Evolutionary conservation across 2,888 invertebrate genomes (phyloP).

Genomic region (Endotricha flammealis): DNA sequence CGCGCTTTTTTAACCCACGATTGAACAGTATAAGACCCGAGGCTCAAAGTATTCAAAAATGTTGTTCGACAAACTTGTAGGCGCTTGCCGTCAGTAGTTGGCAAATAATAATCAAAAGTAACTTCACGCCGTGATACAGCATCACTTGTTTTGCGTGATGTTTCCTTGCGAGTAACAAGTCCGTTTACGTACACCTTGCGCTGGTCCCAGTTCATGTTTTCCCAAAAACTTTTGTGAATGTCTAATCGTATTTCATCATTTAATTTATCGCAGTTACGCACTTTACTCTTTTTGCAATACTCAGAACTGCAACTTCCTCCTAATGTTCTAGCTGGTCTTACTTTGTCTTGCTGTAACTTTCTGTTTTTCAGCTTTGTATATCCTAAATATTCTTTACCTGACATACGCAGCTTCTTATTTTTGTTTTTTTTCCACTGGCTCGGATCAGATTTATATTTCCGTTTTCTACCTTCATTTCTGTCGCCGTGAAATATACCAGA

Average conservation of each 20-base stretch:
- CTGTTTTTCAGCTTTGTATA: conserved; percentile 13
- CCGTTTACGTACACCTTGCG: conserved; percentile 19
- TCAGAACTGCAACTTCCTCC: conserved; percentile 17
- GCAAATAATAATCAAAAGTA: conserved; percentile 18
- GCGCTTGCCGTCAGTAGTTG: conserved; percentile 9
- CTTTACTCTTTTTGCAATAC: conserved; percentile 20
- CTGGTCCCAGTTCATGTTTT: conserved; percentile 23
- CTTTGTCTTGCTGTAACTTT: conserved; percentile 13
- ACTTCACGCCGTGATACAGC: conserved; percentile 17
- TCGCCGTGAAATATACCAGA: conserved; percentile 8
- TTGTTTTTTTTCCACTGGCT: conserved; percentile 18
- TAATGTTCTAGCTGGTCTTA: conserved; percentile 11
- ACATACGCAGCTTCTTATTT: conserved; percentile 16
- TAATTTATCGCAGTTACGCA: conserved; percentile 18
- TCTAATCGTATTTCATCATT: conserved; percentile 15
- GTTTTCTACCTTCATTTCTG: conserved; percentile 19
- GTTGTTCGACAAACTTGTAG: conserved; percentile 19
- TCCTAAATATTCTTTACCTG: conserved; percentile 21
- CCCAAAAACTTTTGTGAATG: conserved; percentile 21
- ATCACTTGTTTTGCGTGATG: conserved; percentile 16
- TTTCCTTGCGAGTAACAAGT: conserved; percentile 18
- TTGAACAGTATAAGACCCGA: conserved; percentile 19
- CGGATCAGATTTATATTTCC: conserved; percentile 12
- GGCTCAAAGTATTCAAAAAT: conserved; percentile 21
- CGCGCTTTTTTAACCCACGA: conserved; percentile 18